Evolutionary conservation across 2,888 invertebrate genomes (phyloP).

Genomic region (Neocrepidodera transversa): DNA sequence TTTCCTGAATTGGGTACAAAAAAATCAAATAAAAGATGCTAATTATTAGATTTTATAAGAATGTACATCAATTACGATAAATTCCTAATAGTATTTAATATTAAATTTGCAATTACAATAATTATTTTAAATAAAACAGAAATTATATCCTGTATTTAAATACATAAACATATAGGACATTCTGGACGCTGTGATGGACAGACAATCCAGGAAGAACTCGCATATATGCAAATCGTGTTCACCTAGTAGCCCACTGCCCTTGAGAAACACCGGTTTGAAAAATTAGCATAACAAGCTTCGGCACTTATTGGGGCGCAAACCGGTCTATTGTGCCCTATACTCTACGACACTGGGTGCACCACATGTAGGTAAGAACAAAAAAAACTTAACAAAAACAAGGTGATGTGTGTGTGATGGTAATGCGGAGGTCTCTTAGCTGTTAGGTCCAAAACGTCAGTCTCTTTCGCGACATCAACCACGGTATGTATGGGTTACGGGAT

Average conservation of each 20-base stretch:
- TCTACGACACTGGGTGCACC: conserved; percentile 30
- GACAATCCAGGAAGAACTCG: conserved; percentile 6
- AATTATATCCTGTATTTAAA: too few relatives aligned
- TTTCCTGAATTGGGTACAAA: too few relatives aligned
- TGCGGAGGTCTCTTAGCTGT: conserved; percentile 20
- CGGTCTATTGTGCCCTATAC: conserved; percentile 12
- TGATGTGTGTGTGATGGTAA: conserved; percentile 33
- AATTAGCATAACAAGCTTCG: conserved; percentile 28
- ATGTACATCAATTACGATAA: too few relatives aligned
- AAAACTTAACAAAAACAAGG: conserved; percentile 54
- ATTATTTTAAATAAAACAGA: too few relatives aligned
- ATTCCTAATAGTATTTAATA: too few relatives aligned
- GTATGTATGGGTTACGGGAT: conserved; percentile 20
- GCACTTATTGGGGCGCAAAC: conserved; percentile 18
- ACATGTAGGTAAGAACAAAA: conserved; percentile 48
- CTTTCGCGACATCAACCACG: conserved; percentile 39
- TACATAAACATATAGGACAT: too few relatives aligned
- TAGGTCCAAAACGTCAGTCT: conserved; percentile 38
- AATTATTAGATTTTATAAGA: too few relatives aligned
- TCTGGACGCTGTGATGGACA: not conserved
- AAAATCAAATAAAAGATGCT: too few relatives aligned
- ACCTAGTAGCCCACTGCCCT: conserved; percentile 22
- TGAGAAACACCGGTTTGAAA: conserved; percentile 18
- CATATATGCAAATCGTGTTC: conserved; percentile 13
- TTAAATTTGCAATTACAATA: too few relatives aligned